phyloP scores from a whole-genome alignment of 2,113 vertebrate genomes.

The Mus pahari region DNA sequence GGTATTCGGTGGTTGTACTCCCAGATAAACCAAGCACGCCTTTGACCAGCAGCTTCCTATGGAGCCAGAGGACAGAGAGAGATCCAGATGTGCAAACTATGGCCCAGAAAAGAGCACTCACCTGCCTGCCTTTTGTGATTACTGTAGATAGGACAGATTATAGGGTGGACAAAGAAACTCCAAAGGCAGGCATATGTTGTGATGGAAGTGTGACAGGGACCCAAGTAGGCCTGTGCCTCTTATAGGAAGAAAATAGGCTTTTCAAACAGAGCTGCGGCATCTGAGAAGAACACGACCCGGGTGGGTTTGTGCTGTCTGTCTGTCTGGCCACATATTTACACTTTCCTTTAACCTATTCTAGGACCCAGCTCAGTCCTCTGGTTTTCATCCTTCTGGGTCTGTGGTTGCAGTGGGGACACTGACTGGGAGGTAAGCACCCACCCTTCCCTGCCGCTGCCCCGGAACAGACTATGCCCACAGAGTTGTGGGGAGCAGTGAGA shows the following conservation, averaged over 20 bases:
- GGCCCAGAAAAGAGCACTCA: fast-evolving
- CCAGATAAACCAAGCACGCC: not conserved
- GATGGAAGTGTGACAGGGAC: fast-evolving
- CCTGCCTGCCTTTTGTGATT: not conserved
- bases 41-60: fast-evolving
- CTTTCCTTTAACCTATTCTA: slow-evolving; percentile 84
- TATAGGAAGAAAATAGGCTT: not conserved
- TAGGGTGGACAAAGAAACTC: not conserved
- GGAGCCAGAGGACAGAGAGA: fast-evolving
- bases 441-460: not conserved
- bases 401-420: slow-evolving; percentile 97
- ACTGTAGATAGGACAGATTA: too few species aligned
- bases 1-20: fast-evolving
- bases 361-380: slow-evolving; percentile 97
- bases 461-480: not conserved
- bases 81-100: not conserved
- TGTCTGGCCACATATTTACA: slow-evolving; percentile 56
- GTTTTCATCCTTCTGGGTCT: slow-evolving; percentile 96
- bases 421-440: slow-evolving; percentile 93
- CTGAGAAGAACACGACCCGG: not conserved
- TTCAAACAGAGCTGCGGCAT: fast-evolving
- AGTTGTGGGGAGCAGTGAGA: fast-evolving
- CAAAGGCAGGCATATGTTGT: too few species aligned
- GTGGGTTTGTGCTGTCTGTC: slow-evolving; percentile 34
- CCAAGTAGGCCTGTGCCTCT: not conserved